These are phyloP conservation scores for Drosophila niveifrons DNA, from an alignment of 2,888 invertebrate species.

Conservation along the genomic window DNA sequence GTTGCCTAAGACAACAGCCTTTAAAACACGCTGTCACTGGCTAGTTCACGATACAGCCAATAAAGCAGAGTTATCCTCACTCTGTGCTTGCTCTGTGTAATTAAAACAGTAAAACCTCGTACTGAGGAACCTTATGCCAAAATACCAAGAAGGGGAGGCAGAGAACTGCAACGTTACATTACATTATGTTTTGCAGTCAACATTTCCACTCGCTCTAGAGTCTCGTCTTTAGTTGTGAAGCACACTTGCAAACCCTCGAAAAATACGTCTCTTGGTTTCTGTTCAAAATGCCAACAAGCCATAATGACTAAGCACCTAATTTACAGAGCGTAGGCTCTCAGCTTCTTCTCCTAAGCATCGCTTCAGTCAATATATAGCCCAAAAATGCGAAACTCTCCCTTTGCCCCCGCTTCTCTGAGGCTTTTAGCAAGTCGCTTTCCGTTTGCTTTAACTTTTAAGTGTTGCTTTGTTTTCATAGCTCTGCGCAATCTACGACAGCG, in stretches of 20 bases:
- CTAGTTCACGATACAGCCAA: conserved; percentile 19
- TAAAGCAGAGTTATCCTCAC: conserved; percentile 13
- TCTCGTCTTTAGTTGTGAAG: conserved; percentile 8
- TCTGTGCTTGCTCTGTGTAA: conserved; percentile 20
- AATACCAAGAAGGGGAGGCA: neutral
- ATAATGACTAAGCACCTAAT: conserved; percentile 65
- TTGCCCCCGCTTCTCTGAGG: conserved; percentile 7
- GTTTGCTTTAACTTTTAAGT: conserved; percentile 73
- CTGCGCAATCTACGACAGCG: neutral
- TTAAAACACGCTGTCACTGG: conserved; percentile 22
- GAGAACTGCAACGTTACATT: neutral
- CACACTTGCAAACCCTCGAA: neutral
- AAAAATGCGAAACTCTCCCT: conserved; percentile 19
- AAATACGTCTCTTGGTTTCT: conserved; percentile 14
- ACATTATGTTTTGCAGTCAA: neutral
- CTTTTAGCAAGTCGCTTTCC: conserved; percentile 44
- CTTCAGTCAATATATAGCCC: conserved; percentile 46
- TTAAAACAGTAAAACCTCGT: conserved; percentile 27
- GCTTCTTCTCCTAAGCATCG: conserved; percentile 31
- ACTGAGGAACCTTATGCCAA: neutral
- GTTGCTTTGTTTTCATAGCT: conserved; percentile 72
- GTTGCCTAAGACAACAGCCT: conserved; percentile 63
- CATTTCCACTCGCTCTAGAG: neutral
- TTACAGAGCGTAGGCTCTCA: conserved; percentile 39
- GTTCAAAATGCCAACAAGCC: conserved; percentile 47